Evolutionary conservation across 2,888 invertebrate species (phyloP).

Genomic region (Polyploca ridens): DNA sequence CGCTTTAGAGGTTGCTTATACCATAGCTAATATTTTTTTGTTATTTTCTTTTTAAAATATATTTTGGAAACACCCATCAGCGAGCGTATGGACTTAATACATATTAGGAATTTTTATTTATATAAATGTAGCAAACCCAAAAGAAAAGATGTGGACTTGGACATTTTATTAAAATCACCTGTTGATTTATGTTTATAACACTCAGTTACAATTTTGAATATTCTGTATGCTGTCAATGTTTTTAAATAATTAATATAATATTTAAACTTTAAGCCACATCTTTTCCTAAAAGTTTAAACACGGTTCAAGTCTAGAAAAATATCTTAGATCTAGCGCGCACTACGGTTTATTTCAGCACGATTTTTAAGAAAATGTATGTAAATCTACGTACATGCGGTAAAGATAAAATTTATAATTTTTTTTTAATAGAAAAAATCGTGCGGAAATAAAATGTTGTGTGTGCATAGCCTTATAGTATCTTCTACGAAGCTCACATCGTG

Average conservation of each 20-base stretch:
- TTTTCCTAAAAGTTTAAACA: not conserved
- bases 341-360: too few species aligned
- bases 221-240: too few species aligned
- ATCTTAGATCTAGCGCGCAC: not conserved
- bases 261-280: not conserved
- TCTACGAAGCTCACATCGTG: not conserved
- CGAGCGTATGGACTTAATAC: not conserved
- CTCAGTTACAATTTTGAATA: too few species aligned
- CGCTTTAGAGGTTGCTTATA: constrained; percentile 5
- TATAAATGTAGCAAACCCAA: not conserved
- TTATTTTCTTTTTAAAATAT: not conserved
- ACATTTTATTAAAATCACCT: not conserved
- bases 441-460: too few species aligned
- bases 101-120: not conserved
- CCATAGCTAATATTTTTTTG: constrained; percentile 10
- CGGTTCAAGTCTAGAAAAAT: constrained; percentile 7
- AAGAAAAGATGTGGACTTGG: not conserved
- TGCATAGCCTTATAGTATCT: not conserved
- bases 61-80: constrained; percentile 8
- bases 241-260: too few species aligned
- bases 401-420: too few species aligned
- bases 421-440: too few species aligned
- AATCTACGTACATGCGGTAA: too few species aligned
- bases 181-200: not conserved
- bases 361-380: too few species aligned